Conservation (phyloP, 2,888 invertebrate genomes). For the Rhagium mordax region DNA sequence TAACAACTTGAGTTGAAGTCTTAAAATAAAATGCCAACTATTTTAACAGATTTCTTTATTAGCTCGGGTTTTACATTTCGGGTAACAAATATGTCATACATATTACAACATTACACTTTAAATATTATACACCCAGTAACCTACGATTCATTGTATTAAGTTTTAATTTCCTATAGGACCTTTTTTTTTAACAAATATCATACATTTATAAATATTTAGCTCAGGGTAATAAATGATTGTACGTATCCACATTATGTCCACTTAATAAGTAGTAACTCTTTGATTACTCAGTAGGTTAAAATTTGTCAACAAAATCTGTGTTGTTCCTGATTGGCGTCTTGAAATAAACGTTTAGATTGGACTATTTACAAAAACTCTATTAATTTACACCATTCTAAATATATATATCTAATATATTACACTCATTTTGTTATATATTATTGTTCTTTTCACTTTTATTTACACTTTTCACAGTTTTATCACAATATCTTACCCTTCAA, state of each 20-base stretch:
- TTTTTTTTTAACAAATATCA: constrained; percentile 19
- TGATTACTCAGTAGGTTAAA: not conserved
- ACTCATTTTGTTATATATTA: constrained; percentile 27
- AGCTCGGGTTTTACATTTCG: constrained; percentile 50
- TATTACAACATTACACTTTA: constrained; percentile 49
- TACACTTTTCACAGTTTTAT: constrained; percentile 38
- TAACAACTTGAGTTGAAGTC: too few species aligned
- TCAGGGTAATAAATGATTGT: constrained; percentile 35
- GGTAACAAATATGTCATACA: constrained; percentile 53
- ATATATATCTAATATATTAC: constrained; percentile 25
- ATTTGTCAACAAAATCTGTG: constrained; percentile 2
- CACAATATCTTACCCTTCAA: constrained; percentile 36
- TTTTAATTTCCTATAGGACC: constrained; percentile 8
- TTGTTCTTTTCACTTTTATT: constrained; percentile 21
- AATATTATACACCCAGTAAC: constrained; percentile 27
- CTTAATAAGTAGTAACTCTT: not conserved
- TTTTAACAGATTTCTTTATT: constrained; percentile 48
- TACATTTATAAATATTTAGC: constrained; percentile 32
- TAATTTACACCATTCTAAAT: constrained; percentile 18
- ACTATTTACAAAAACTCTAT: constrained; percentile 22
- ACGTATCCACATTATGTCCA: constrained; percentile 21
- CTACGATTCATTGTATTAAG: constrained; percentile 19
- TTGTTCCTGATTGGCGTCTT: constrained; percentile 10
- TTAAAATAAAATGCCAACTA: not conserved
- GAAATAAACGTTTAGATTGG: constrained; percentile 11